Evolutionary conservation across 2,113 vertebrate genomes (phyloP).

Genomic region (Ancistrus triradiatus): DNA sequence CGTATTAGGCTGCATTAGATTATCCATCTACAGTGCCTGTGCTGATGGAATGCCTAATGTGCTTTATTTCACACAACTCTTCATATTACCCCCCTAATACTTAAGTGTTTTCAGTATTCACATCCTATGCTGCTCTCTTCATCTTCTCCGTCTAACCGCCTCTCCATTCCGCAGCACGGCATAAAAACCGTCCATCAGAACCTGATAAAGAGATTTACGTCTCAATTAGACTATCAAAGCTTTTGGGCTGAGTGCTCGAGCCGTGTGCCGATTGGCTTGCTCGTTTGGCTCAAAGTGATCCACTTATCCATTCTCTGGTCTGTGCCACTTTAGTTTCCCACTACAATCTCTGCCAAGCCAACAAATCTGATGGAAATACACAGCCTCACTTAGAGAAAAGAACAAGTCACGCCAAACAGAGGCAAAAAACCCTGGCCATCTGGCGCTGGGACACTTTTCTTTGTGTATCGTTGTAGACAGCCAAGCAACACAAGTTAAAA

Average conservation of each 20-base stretch:
- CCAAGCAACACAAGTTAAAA: constrained; percentile 14
- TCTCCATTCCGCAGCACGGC: neutral
- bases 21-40: neutral
- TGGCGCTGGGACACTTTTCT: constrained; percentile 11
- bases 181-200: constrained; percentile 17
- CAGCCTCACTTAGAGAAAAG: neutral
- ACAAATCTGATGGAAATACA: constrained; percentile 2
- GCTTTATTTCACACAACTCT: constrained; percentile 16
- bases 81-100: constrained; percentile 14
- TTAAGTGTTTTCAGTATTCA: neutral
- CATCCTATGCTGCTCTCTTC: neutral
- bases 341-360: neutral
- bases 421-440: constrained; percentile 22
- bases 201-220: constrained; percentile 34
- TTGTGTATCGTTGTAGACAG: neutral
- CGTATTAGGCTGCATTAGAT: neutral
- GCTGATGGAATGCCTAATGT: constrained; percentile 15
- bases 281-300: constrained; percentile 26
- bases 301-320: constrained; percentile 12
- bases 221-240: constrained; percentile 41
- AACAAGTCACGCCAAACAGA: constrained; percentile 19
- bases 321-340: constrained; percentile 1
- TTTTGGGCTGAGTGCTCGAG: constrained; percentile 18
- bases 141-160: neutral
- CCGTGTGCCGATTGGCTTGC: constrained; percentile 12